Base-by-base conservation (phyloP, 2,113 vertebrate genomes). In the Fukomys damarensis region DNA sequence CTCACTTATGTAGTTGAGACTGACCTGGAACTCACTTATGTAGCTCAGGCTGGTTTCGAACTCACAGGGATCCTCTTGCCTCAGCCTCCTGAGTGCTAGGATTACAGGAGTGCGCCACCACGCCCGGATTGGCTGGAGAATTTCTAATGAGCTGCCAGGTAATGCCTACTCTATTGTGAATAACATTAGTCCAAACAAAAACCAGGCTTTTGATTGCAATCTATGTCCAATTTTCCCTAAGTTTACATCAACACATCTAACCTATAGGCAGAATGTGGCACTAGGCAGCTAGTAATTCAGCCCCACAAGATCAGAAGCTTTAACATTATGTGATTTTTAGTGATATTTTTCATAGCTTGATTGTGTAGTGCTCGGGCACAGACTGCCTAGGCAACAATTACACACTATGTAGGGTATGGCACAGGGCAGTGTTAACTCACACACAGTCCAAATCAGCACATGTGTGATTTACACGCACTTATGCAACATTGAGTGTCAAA, bases 121-220 rank as follows among this genome's bases (percentile, higher is more conserved):
- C 52, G 52, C 52, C 52, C 52, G 13, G 52, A n/a, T 46, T 59
- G 26, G 35, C 61, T 58, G 9, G 59, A 54, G 24, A 80, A 79
- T 91, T 96, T 93, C 80, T 92, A 87, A 54, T 46, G 80, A 74
- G 19, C 7, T 93, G 49, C 22, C 20, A 92, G 41, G 41, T 56
- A 52, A 92, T 84, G 30, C 26, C 59, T 70, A 79, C 11, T 90
- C 28, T 93, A 35, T n/a, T 84, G 11, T 68, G 35, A 88, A 93
- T 86, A 86, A 77, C 65, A 86, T 24, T 66, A 82, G 32, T 90
- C 38, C 38, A 88, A 91, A 96, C 1, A 70, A 94, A 97, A 95
- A 90, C 9, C 14, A 61, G 32, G 28, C 11, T 90, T n/a, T 96
- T 88, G 35, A 84, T 49, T 94, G 2, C 52, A 83, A 94, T 81